Evolutionary conservation across 2,797 vertebrate genomes (phyloP), one percentile per base, ranked within the genome.

Genomic region (Paratrypauchen microcephalus): DNA sequence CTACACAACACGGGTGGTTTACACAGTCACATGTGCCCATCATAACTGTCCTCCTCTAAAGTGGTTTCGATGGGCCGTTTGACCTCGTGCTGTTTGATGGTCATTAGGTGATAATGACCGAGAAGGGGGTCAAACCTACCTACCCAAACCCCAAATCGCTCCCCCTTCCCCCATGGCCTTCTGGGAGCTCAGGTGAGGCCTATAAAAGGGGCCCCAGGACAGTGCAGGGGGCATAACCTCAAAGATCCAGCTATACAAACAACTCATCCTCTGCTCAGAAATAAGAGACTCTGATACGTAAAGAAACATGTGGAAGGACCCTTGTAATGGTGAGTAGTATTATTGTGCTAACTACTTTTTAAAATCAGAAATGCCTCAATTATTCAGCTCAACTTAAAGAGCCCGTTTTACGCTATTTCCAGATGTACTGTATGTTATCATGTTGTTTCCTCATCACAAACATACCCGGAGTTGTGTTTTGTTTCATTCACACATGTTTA

Each of bases 281-380:
- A 41, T 45, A 41, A 69, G n/a, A 9, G 54, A 47, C 59, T n/a
- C 30, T 58, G 56, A 75, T 59, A 56, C 63, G 66, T 47, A 48
- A 24, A 76, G 69, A 66, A 77, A 16, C 7, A 94, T 94, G 93
- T 92, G 91, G 92, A 92, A 90, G 69, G 90, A 93, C 75, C 75
- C 81, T 52, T 81, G 70, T 62, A 80, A 71, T 5, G 92, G 92
- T 94, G 88, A 93, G 91, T 69, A 5, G 12, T 55, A 13, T 41
- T 3, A 41, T 13, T 45, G 41, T 45, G 41, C 4, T 45, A 41
- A 45, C 13, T 15, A 45, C 41, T 4, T 45, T 45, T 41, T 55
- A 23, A 19, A 7, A 52, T 21, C 19, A 52, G 50, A 52, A n/a
- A 21, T 4, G 13, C 15, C 41, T 15, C 41, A 15, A 45, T n/a